Evolutionary conservation across 2,888 invertebrate genomes (phyloP).

Genomic region (Steinernema hermaphroditum): DNA sequence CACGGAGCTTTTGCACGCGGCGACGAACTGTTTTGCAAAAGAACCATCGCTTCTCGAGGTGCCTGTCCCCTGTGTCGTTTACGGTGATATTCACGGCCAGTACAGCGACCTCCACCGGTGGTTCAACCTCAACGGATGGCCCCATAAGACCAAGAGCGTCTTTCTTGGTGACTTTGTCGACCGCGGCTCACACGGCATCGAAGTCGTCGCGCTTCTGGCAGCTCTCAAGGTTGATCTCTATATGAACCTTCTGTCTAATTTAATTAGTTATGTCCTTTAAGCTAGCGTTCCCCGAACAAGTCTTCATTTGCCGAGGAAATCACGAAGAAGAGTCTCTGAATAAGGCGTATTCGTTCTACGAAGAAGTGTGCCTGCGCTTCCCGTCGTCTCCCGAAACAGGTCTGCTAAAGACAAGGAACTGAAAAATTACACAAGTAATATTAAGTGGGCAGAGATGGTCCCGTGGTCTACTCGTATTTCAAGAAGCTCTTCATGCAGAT

Average conservation of each 20-base stretch:
- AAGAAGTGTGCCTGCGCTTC: constrained; percentile 43
- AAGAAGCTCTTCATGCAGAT: constrained; percentile 44
- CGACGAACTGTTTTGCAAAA: constrained; percentile 30
- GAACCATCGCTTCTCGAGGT: constrained; percentile 39
- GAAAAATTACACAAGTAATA: not conserved
- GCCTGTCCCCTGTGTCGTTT: constrained; percentile 41
- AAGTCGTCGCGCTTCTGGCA: constrained; percentile 45
- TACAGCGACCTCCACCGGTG: constrained; percentile 44
- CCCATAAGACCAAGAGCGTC: constrained; percentile 40
- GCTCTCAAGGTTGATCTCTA: constrained; percentile 46
- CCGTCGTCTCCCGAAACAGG: constrained; percentile 5
- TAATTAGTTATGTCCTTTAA: no score
- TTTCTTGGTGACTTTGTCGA: constrained; percentile 50
- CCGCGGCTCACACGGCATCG: constrained; percentile 48
- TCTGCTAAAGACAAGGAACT: not conserved
- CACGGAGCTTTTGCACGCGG: constrained; percentile 34
- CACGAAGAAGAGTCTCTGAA: constrained; percentile 52
- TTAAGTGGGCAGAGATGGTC: constrained; percentile 11
- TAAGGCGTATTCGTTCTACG: constrained; percentile 48
- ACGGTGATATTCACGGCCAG: constrained; percentile 51
- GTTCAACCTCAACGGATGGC: constrained; percentile 52
- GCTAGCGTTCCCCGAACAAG: constrained; percentile 38
- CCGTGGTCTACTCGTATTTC: constrained; percentile 42
- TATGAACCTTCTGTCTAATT: no score
- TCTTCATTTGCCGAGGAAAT: constrained; percentile 47